Evolutionary conservation across 2,797 vertebrate genomes (phyloP).

Genomic region (Poeciliopsis infans): DNA sequence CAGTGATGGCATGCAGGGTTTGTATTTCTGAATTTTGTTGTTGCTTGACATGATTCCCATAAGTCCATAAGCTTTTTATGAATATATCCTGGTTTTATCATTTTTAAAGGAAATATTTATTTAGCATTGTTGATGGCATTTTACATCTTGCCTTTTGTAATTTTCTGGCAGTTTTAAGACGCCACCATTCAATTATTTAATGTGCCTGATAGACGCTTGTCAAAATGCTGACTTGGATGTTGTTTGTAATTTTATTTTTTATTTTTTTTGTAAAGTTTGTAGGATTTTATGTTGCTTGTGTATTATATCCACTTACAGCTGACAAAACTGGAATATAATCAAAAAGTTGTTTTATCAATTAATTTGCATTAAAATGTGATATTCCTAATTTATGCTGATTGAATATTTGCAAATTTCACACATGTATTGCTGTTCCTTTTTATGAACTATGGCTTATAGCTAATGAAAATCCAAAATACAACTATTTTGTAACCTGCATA

Average conservation of each 20-base stretch:
- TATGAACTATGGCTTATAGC: background rate
- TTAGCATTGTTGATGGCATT: background rate
- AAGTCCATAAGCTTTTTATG: background rate
- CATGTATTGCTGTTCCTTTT: background rate
- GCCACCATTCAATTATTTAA: background rate
- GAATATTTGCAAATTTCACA: background rate
- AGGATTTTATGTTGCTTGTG: background rate
- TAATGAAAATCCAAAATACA: background rate
- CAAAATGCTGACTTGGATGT: background rate
- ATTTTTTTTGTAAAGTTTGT: background rate
- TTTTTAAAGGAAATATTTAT: background rate
- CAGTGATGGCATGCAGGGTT: background rate
- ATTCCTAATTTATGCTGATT: background rate
- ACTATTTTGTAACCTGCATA: background rate
- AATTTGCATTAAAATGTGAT: background rate
- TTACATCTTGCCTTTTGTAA: background rate
- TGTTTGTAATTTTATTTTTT: background rate
- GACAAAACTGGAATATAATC: background rate
- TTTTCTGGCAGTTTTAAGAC: background rate
- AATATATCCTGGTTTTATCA: background rate
- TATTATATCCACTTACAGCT: background rate
- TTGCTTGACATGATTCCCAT: background rate
- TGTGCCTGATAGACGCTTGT: background rate
- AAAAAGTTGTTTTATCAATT: background rate
- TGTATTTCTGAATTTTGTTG: background rate